phyloP scores from a whole-genome alignment of 2,888 invertebrate genomes.

The Drosophila paramelanica region DNA sequence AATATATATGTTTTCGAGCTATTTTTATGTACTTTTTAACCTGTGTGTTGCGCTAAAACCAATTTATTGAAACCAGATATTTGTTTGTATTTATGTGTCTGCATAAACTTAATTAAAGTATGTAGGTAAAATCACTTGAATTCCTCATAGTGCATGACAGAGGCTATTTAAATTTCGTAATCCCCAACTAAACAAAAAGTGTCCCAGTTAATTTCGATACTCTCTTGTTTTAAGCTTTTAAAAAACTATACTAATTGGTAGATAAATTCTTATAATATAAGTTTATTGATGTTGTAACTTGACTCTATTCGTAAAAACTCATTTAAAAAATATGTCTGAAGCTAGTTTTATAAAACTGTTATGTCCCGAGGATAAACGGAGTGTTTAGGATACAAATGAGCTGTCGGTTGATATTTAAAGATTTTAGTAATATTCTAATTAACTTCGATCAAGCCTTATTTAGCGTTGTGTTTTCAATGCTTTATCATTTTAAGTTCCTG shows the following conservation, averaged over 20 bases:
- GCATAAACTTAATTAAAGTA: conserved; percentile 2
- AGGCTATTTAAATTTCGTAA: conserved; percentile 11
- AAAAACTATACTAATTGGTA: conserved; percentile 28
- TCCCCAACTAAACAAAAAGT: neutral
- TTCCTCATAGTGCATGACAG: conserved; percentile 36
- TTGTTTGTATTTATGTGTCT: conserved; percentile 16
- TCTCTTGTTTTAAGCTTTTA: conserved; percentile 13
- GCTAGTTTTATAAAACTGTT: neutral
- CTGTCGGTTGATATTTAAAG: no score
- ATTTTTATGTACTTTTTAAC: conserved; percentile 6
- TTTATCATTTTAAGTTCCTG: neutral
- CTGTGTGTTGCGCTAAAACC: conserved; percentile 23
- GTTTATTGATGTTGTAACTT: conserved; percentile 44
- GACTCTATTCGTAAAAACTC: conserved; percentile 5
- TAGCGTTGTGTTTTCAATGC: no score
- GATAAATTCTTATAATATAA: conserved; percentile 22
- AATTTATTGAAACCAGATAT: conserved; percentile 5
- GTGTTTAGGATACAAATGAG: neutral
- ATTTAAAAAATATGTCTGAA: neutral
- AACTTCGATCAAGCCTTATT: no score
- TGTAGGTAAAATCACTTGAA: conserved; percentile 25
- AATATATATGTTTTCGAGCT: conserved; percentile 23
- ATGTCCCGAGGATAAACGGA: no score
- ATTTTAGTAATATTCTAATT: neutral
- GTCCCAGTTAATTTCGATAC: conserved; percentile 1